Evolutionary conservation across 2,797 vertebrate species (phyloP), one percentile per base, ranked within the genome.

Genomic region (Nasua narica): DNA sequence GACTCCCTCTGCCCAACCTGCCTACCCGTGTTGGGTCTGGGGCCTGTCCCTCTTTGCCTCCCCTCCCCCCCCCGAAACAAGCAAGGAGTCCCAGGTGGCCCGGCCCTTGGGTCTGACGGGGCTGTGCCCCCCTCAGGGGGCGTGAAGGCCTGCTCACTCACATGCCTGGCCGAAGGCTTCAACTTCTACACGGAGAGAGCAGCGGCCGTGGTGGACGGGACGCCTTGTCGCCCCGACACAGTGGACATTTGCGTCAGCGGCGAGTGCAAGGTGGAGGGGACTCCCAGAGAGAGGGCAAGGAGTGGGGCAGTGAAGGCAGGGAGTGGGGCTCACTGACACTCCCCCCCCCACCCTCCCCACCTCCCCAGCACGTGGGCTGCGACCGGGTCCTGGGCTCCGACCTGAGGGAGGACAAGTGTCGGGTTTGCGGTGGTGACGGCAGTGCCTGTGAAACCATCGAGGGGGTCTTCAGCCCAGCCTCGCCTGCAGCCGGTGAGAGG

Each of bases 161-260:
- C 99, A 95, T 99, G 99, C 97, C 98, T 99, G 94, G 99, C 99
- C 0, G 99, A 99, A 96, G 99, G 99, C 21, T 99, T 99, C 98
- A 99, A 99, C 99, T 99, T 99, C 99, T 99, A 99, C 99, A 99
- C 99, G 0, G 99, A 99, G 98, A 99, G 99, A 5, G 99, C 99
- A 0, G 99, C 99, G 0, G 99, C 99, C 0, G 99, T 99, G 97
- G 99, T 99, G 97, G 99, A 99, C 0, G 99, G 99, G 85, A 99
- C 99, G 0, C 99, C 99, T 0, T 99, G 99, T 96, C 98, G 99
- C 76, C 99, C 99, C 1, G 99, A 99, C 97, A 99, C 99, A 5
- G 98, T 99, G 27, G 99, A 99, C 86, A 99, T 99, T 96, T 99
- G 99, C 9, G 99, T 99, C 87, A 99, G 99, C 0, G 99, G 99